Evolutionary conservation across 2,888 invertebrate genomes (phyloP), one percentile per base, ranked within the genome.

Genomic region (Villa cingulata): DNA sequence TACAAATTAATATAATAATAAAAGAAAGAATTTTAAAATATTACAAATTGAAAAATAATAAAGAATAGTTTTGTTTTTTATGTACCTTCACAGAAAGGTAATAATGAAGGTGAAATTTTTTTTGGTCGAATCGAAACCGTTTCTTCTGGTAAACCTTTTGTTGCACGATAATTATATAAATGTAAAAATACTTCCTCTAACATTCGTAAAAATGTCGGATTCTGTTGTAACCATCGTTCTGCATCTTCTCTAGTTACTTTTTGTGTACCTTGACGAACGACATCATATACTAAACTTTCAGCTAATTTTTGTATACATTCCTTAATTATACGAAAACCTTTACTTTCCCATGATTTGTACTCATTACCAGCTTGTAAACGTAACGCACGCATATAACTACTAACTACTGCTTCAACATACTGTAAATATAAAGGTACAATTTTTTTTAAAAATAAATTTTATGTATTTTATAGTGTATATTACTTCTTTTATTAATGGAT

Each of bases 361-460:
- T 73, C 72, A 15, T 68, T 65, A 15, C 72, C 72, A 47, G 70
- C 70, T 53, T 70, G 72, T 34, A 77, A 67, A 56, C 79, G 80
- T 54, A 82, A 72, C 37, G 80, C 76, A 62, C 78, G 78, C 63
- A 85, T 76, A 61, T 83, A 86, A 1, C 84, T 83, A 29, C 81
- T 81, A 1, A 84, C 80, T 58, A 85, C 78, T 53, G 82, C 80
- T 62, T 83, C 82, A 52, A 85, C 80, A 62, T 83, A 86, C 76
- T 83, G 16, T 17, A 40, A 16, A 15, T 5, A 39, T 10, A 18
- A 9, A 38, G 18, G 6, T 38, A 18, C 2, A 38, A 12, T 15
- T 5, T 15, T 27, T 6, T 9, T 6, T 27, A 27, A 6, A 27
- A 2, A 27, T 2, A 34, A 34, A 34, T 10, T 10, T 14, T 3